A percentile compares a stretch with the other conserved stretches of the same genome.
Evolutionary conservation across 2,797 vertebrate species (phyloP).

Genomic region (Eulemur rubriventer): DNA sequence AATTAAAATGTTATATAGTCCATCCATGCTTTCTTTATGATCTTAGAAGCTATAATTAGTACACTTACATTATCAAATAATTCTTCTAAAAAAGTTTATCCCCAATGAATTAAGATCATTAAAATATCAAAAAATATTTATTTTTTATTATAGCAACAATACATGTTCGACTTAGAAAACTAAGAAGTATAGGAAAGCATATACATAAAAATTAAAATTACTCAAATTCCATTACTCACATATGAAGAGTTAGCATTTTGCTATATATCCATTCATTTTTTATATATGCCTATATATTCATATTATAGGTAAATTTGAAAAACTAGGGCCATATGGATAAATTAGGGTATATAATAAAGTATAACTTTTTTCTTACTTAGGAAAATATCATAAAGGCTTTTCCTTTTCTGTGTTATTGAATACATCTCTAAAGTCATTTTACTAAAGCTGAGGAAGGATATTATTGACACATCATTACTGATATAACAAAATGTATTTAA

Average conservation of each 20-base stretch:
- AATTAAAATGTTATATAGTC: background rate
- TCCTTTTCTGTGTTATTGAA: background rate
- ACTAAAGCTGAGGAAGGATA: background rate
- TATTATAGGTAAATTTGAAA: background rate
- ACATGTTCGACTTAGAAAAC: background rate
- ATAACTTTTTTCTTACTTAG: background rate
- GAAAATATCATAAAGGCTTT: background rate
- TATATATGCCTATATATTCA: background rate
- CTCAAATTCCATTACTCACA: background rate
- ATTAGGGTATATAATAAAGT: background rate
- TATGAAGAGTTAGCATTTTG: background rate
- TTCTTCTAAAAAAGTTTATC: background rate
- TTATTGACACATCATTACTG: background rate
- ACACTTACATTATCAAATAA: background rate
- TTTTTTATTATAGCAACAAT: background rate
- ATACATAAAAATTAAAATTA: background rate
- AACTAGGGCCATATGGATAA: background rate
- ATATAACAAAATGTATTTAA: background rate
- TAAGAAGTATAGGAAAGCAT: background rate
- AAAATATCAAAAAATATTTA: background rate
- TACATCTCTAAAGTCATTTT: background rate
- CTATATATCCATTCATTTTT: background rate
- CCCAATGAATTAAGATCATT: background rate
- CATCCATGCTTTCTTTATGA: background rate
- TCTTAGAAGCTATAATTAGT: background rate